Percentiles rank a stretch among this genome's conserved stretches.
Evolutionary conservation across 2,113 vertebrate genomes (phyloP).

Genomic region (Delphinus delphis): DNA sequence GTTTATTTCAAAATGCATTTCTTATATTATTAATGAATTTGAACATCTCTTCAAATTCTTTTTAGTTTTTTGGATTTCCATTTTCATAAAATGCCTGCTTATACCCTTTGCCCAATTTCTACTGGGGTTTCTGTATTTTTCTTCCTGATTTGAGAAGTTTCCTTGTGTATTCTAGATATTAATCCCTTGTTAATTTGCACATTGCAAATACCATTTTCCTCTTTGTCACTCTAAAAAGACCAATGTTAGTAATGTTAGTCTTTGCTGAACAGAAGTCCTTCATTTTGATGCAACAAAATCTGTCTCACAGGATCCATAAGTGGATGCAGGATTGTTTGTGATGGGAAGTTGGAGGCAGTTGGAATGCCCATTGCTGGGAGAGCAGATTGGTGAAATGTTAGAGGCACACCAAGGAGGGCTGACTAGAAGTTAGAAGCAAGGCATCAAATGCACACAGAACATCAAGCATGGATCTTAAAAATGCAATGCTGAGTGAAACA

Average conservation of each 20-base stretch:
- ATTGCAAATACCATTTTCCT: neutral
- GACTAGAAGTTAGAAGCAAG: neutral
- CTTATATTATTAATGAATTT: neutral
- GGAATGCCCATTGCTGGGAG: neutral
- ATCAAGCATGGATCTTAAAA: neutral
- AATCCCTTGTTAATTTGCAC: neutral
- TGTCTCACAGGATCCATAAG: neutral
- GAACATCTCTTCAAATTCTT: neutral
- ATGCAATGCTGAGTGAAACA: neutral
- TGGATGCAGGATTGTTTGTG: neutral
- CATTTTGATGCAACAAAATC: neutral
- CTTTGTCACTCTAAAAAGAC: neutral
- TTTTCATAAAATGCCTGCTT: neutral
- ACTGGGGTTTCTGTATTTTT: neutral
- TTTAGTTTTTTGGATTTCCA: neutral
- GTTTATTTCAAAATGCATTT: neutral
- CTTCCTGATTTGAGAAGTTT: neutral
- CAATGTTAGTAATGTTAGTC: neutral
- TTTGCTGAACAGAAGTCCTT: constrained; percentile 1
- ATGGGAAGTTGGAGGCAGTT: neutral
- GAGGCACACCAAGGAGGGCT: neutral
- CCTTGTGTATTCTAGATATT: neutral
- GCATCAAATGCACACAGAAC: neutral
- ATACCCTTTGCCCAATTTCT: neutral
- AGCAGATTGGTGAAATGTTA: neutral